phyloP scores from a whole-genome alignment of 2,888 invertebrate genomes.

The Oscheius sp. region DNA sequence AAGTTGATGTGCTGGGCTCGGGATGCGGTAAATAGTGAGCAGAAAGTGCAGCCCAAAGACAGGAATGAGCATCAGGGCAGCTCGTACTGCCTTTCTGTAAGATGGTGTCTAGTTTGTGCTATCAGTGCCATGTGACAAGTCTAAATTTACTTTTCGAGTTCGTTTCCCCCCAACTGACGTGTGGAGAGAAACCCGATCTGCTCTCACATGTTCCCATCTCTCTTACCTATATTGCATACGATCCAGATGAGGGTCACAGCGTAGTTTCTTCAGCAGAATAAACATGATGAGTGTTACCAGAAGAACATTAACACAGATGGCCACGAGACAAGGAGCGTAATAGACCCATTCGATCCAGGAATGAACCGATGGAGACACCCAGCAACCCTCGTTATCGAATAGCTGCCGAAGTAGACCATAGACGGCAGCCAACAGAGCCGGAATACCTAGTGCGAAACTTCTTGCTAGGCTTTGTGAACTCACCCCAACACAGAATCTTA shows the following conservation, averaged over 20 bases:
- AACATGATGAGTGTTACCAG: slow-evolving; percentile 73
- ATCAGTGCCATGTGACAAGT: slow-evolving; percentile 1
- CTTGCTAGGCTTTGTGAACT: not conserved
- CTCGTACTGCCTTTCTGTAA: slow-evolving; percentile 76
- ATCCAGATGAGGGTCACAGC: slow-evolving; percentile 75
- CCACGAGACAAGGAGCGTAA: slow-evolving; percentile 74
- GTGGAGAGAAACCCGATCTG: slow-evolving; percentile 16
- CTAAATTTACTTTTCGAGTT: not conserved
- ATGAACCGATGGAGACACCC: slow-evolving; percentile 47
- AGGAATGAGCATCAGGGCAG: slow-evolving; percentile 76
- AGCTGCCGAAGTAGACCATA: slow-evolving; percentile 73
- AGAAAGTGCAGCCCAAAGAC: slow-evolving; percentile 77
- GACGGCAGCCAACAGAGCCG: slow-evolving; percentile 47
- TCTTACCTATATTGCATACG: slow-evolving; percentile 76
- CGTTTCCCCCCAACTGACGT: slow-evolving; percentile 12
- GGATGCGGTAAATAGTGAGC: slow-evolving; percentile 75
- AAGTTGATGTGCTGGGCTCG: slow-evolving; percentile 74
- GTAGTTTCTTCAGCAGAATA: slow-evolving; percentile 74
- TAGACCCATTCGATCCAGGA: slow-evolving; percentile 73
- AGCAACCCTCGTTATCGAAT: slow-evolving; percentile 71
- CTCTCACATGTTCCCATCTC: not conserved
- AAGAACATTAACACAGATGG: slow-evolving; percentile 73
- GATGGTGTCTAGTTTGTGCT: not conserved
- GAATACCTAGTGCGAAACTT: slow-evolving; percentile 36
- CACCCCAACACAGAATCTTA: slow-evolving; percentile 77